Evolutionary conservation across 2,888 invertebrate species (phyloP).

Genomic region (Lobophora halterata): DNA sequence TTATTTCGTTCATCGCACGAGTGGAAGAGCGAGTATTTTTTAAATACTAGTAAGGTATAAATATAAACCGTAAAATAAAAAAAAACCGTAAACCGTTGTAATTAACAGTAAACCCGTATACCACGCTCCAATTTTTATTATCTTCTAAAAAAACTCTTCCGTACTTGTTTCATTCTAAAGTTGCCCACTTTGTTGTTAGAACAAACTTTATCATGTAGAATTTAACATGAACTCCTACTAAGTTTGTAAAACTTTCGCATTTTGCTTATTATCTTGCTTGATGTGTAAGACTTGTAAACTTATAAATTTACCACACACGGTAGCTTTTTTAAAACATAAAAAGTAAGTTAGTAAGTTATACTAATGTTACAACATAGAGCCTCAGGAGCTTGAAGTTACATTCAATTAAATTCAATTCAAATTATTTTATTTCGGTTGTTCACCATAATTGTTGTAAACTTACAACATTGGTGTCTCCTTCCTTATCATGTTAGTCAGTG

Average conservation of each 20-base stretch:
- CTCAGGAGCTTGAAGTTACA: too few relatives aligned
- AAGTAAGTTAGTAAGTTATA: constrained; percentile 20
- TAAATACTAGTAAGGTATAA: too few relatives aligned
- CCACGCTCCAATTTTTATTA: constrained; percentile 23
- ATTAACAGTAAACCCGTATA: too few relatives aligned
- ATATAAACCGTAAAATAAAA: too few relatives aligned
- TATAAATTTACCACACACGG: constrained; percentile 29
- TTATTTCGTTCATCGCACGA: too few relatives aligned
- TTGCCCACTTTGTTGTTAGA: constrained; percentile 16
- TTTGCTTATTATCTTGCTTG: constrained; percentile 25
- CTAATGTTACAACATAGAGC: constrained; percentile 25
- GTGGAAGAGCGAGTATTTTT: too few relatives aligned
- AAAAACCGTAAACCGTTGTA: too few relatives aligned
- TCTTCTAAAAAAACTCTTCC: constrained; percentile 16
- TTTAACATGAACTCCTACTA: constrained; percentile 25
- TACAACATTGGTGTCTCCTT: too few relatives aligned
- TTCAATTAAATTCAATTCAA: too few relatives aligned
- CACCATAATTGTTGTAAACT: too few relatives aligned
- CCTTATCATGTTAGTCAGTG: too few relatives aligned
- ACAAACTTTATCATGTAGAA: constrained; percentile 25
- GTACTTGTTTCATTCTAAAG: constrained; percentile 27
- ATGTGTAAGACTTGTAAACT: constrained; percentile 31
- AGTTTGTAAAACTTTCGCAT: constrained; percentile 27
- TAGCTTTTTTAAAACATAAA: constrained; percentile 22
- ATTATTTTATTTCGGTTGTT: too few relatives aligned